phyloP scores from a whole-genome alignment of 2,888 invertebrate genomes.

The Plebejus anna region DNA sequence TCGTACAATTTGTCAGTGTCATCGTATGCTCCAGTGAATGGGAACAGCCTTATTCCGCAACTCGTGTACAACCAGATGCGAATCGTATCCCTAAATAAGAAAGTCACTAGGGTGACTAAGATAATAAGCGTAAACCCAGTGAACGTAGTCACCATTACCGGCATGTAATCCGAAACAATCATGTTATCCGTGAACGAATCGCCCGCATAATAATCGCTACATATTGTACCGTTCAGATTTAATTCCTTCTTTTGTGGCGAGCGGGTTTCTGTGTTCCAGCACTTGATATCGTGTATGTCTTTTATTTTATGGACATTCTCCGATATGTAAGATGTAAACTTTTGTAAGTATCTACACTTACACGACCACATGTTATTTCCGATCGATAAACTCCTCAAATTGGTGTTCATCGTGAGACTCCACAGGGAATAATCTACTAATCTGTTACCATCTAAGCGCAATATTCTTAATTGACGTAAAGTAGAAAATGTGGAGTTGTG shows the following conservation, averaged over 20 bases:
- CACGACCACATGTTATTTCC: slow-evolving; percentile 95
- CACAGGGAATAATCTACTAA: slow-evolving; percentile 88
- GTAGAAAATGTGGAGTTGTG: slow-evolving; percentile 88
- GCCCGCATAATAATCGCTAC: slow-evolving; percentile 91
- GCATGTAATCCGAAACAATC: slow-evolving; percentile 90
- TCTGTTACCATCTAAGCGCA: slow-evolving; percentile 91
- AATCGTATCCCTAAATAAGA: slow-evolving; percentile 91
- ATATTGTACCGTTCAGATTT: slow-evolving; percentile 90
- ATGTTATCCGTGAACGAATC: slow-evolving; percentile 89
- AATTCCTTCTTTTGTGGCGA: slow-evolving; percentile 87
- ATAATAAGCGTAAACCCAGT: slow-evolving; percentile 87
- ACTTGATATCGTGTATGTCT: slow-evolving; percentile 88
- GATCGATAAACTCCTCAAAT: slow-evolving; percentile 85
- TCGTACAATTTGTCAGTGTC: slow-evolving; percentile 94
- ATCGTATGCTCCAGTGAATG: slow-evolving; percentile 85
- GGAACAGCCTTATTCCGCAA: slow-evolving; percentile 90
- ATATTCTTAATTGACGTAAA: slow-evolving; percentile 86
- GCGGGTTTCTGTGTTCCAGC: slow-evolving; percentile 85
- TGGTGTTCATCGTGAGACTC: slow-evolving; percentile 82
- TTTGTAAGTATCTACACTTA: slow-evolving; percentile 92
- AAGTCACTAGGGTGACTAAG: slow-evolving; percentile 87
- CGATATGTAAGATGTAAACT: slow-evolving; percentile 88
- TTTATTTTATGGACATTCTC: slow-evolving; percentile 88
- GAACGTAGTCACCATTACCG: slow-evolving; percentile 88
- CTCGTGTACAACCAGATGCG: slow-evolving; percentile 93